phyloP scores from a whole-genome alignment of 2,113 vertebrate species.

The Sinocyclocheilus anshuiensis region DNA sequence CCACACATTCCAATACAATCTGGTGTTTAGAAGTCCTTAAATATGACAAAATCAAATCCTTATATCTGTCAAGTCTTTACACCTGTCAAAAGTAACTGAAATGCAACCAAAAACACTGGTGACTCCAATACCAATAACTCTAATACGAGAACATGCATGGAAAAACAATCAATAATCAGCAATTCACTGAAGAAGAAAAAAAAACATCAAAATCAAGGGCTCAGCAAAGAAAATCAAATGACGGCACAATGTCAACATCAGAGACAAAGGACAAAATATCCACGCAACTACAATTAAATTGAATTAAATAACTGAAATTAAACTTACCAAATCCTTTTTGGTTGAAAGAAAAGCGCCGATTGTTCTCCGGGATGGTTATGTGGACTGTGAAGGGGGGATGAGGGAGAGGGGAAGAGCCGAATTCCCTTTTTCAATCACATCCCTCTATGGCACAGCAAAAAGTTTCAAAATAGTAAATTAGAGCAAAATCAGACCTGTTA shows the following conservation, averaged over 20 bases:
- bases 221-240: neutral
- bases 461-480: slow-evolving; percentile 19
- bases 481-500: neutral
- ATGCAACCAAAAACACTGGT: neutral
- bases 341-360: slow-evolving; percentile 40
- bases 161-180: neutral
- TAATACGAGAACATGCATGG: neutral
- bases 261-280: neutral
- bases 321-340: slow-evolving; percentile 28
- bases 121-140: neutral
- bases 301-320: neutral
- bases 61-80: too few species aligned
- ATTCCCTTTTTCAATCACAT: slow-evolving; percentile 51
- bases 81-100: too few species aligned
- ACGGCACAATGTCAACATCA: neutral
- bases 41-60: neutral
- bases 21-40: too few species aligned
- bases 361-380: slow-evolving; percentile 42
- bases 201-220: neutral
- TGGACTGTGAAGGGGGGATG: slow-evolving; percentile 47
- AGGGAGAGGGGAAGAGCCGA: slow-evolving; percentile 9
- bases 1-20: neutral
- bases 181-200: neutral
- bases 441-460: slow-evolving; percentile 41
- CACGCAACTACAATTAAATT: neutral